These are phyloP conservation scores for Xiphophorus hellerii DNA, from an alignment of 2,113 vertebrate genomes.

Conservation along the genomic window DNA sequence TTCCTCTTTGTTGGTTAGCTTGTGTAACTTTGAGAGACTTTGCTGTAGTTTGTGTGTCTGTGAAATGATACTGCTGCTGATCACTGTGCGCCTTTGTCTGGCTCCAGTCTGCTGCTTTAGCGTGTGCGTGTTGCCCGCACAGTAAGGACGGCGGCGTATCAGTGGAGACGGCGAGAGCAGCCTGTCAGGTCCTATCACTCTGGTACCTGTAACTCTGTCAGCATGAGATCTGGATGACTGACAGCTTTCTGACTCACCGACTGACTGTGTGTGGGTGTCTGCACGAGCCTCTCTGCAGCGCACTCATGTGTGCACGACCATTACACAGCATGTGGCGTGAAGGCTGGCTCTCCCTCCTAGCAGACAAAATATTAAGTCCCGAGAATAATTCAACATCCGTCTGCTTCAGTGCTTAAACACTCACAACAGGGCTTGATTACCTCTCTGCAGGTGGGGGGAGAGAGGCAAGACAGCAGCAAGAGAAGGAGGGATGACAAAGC, in stretches of 20 bases:
- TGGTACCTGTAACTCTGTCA: slow-evolving; percentile 65
- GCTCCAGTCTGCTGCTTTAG: neutral
- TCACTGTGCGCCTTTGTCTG: slow-evolving; percentile 15
- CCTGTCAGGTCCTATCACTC: slow-evolving; percentile 54
- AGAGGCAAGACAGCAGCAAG: slow-evolving; percentile 52
- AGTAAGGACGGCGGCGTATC: slow-evolving; percentile 20
- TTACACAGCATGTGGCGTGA: slow-evolving; percentile 43
- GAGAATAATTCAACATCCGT: slow-evolving; percentile 59
- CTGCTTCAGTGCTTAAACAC: slow-evolving; percentile 67
- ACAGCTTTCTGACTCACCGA: slow-evolving; percentile 49
- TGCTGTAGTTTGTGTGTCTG: slow-evolving; percentile 8
- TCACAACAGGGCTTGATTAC: slow-evolving; percentile 76
- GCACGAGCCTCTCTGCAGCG: neutral
- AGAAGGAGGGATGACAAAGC: slow-evolving; percentile 57
- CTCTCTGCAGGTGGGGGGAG: slow-evolving; percentile 55
- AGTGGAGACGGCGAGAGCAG: slow-evolving; percentile 20
- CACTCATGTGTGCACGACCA: slow-evolving; percentile 14
- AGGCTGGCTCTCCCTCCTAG: slow-evolving; percentile 34
- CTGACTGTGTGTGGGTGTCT: slow-evolving; percentile 34
- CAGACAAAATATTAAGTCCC: slow-evolving; percentile 59
- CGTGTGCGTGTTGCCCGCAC: neutral
- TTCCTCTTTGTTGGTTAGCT: slow-evolving; percentile 54
- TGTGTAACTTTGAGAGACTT: slow-evolving; percentile 51
- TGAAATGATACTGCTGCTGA: slow-evolving; percentile 14
- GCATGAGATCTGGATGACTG: slow-evolving; percentile 47